These are phyloP conservation scores for Ifrita kowaldi DNA, from an alignment of 2,113 vertebrate species.

Conservation along the genomic window DNA sequence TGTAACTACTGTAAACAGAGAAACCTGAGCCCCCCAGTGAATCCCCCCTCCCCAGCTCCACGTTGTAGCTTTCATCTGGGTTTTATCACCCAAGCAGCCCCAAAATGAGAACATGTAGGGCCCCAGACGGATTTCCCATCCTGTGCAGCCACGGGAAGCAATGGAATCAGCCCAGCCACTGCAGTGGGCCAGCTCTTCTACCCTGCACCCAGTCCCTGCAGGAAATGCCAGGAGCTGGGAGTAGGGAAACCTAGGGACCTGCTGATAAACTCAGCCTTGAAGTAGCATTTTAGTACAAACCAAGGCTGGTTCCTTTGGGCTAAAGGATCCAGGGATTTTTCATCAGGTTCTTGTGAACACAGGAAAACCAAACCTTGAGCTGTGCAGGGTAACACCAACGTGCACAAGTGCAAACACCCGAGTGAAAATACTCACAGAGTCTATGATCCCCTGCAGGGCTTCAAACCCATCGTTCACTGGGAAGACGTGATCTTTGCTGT, in stretches of 20 bases:
- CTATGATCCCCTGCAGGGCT: slow-evolving; percentile 93
- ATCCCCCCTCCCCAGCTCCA: not conserved
- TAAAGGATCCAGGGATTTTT: not conserved
- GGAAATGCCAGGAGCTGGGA: not conserved
- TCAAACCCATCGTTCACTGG: slow-evolving; percentile 97
- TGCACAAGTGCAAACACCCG: not conserved
- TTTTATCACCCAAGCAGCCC: not conserved
- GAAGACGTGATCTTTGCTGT: slow-evolving; percentile 96
- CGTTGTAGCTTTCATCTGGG: not conserved
- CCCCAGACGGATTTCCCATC: not conserved
- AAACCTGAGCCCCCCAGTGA: not conserved
- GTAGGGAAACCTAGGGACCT: fast-evolving
- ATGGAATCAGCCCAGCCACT: not conserved
- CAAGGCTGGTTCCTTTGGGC: not conserved
- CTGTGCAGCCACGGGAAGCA: not conserved
- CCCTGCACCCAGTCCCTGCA: fast-evolving
- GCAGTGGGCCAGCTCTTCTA: fast-evolving
- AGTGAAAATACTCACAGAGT: slow-evolving; percentile 82
- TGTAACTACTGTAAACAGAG: not conserved
- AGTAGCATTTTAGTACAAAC: not conserved
- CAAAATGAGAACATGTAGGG: not conserved
- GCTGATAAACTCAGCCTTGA: not conserved
- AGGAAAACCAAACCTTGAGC: not conserved
- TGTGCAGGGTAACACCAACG: not conserved
- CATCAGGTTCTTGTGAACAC: not conserved